Base-by-base conservation (phyloP, 2,113 vertebrate species). In the Porphyrio hochstetteri region DNA sequence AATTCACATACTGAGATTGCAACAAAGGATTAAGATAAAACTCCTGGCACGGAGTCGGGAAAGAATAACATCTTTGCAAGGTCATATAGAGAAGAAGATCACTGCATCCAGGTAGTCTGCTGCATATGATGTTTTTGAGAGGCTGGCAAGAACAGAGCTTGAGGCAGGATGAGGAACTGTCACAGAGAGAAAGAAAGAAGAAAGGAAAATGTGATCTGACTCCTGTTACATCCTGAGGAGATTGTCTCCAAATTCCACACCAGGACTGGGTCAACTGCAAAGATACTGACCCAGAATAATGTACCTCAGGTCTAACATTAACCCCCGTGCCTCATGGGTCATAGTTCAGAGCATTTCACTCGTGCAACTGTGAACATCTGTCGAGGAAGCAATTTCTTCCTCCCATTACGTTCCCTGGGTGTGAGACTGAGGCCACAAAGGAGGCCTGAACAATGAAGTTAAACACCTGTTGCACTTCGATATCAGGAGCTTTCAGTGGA, bases 11-110 rank as follows among this genome's bases (percentile, higher is more conserved):
- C 64, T 69, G 86, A 92, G 83, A 69, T 86, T 69, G 69, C 88
- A 96, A 92, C 79, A 90, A 91, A 95, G 53, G 72, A 88, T 92
- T 94, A 94, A 95, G 92, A 88, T 84, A 93, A 95, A 94, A 86
- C 67, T 86, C 64, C 68, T 79, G 61, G 25, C 61, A 55, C 6
- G 0, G 36, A 84, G 19, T 7, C 1, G 1, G 33, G 31, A 28
- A 88, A 92, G 56, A 71, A 90, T 81, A 77, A 83, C 29, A 68
- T 78, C 18, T 2, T 86, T 96, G 82, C 90, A 95, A 94, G 95
- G 95, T 96, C 95, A 88, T 48, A 78, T 6, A 78, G 76, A 93
- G 92, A 97, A 89, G 77, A 88, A 53, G 68, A 93, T 68, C 72
- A 23, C 72, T 93, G 57, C 67, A 95, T 82, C 74, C 82, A 95